Evolutionary conservation across 2,113 vertebrate genomes (phyloP), one percentile per base, ranked within the genome.

Genomic region (Ciconia stormi): DNA sequence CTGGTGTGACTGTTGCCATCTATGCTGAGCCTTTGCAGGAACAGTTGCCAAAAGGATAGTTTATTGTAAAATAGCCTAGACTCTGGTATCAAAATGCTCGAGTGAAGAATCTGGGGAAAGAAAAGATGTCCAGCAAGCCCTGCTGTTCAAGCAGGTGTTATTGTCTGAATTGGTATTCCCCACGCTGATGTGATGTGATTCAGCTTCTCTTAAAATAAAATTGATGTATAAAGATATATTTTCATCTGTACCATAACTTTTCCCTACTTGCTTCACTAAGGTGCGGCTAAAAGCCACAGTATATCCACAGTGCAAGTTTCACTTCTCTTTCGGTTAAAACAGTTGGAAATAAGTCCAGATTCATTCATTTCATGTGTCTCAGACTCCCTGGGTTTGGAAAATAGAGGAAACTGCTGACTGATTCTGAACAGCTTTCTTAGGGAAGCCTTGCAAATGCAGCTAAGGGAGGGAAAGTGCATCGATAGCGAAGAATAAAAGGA

Each of bases 171-270:
- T 67, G n/a, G 38, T 25, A 26, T 62, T 78, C 18, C 21, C 21
- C n/a, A 63, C 0, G 0, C 5, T 72, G 46, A 49, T 32, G 5
- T 9, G 18, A 53, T 14, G 7, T 8, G 56, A 70, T 58, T 46
- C 61, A 49, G 13, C n/a, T 71, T 16, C n/a, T 34, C 62, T 77
- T 81, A 52, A 79, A 74, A 76, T 42, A 59, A 87, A 87, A 66
- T 50, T 15, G 36, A 44, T 29, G 3, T 23, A 59, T 52, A 46
- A 80, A 77, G 38, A 55, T 25, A 50, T 5, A 52, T 9, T 38
- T 79, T 72, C 3, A 55, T 46, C 4, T 50, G n/a, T 38, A 44
- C 2, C 1, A 17, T 21, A 93, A 66, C 14, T 63, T 82, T 55
- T 47, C 10, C 29, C 30, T 9, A 11, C 42, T 70, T 1, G 4